Conservation (phyloP, 2,797 vertebrate genomes). For the Sebastes matsubarae region DNA sequence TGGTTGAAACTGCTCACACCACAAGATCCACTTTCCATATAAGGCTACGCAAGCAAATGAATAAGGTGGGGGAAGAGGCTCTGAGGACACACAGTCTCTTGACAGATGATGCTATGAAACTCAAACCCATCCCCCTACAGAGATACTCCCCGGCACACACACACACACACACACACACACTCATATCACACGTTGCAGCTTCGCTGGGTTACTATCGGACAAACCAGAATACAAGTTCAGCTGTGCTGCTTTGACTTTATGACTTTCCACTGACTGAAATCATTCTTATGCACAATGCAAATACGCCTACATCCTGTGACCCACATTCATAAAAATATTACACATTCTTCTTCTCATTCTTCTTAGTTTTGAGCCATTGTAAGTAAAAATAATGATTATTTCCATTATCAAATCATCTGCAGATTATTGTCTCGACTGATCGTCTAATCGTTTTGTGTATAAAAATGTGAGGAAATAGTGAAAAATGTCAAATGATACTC, state of each 20-base stretch:
- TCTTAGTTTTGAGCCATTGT: not conserved
- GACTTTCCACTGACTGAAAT: conserved; percentile 15
- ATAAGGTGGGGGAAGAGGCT: conserved; percentile 22
- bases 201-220: conserved; percentile 75
- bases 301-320: conserved; percentile 22
- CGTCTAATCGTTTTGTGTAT: not conserved
- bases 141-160: not conserved
- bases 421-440: too few relatives aligned
- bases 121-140: conserved; percentile 24
- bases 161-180: not conserved
- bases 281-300: not conserved
- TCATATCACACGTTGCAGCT: conserved; percentile 38
- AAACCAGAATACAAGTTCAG: conserved; percentile 36
- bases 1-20: conserved; percentile 82
- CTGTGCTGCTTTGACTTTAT: conserved; percentile 36
- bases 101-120: conserved; percentile 26
- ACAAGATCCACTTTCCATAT: conserved; percentile 73
- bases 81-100: not conserved
- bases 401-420: not conserved
- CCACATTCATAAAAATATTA: conserved; percentile 5
- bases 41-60: conserved; percentile 65
- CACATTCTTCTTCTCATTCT: not conserved
- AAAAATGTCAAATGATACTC: not conserved
- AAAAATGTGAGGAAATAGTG: not conserved
- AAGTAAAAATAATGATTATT: not conserved